Base-by-base conservation (phyloP, 1,140 invertebrate species). In the Heliconius himera region DNA sequence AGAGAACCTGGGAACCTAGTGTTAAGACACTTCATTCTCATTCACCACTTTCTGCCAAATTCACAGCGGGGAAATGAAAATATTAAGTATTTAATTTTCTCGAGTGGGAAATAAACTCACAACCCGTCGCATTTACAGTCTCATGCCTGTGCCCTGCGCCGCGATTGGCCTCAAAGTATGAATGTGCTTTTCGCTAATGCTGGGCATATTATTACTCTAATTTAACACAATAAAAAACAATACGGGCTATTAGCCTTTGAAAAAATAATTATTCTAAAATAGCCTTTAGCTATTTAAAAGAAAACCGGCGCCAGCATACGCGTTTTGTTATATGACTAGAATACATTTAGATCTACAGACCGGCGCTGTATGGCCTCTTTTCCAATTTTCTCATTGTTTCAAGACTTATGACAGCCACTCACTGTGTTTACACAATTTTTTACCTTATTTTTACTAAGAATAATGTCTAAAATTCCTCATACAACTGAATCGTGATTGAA, bases 351-450 rank as follows among this genome's bases (percentile, higher is more conserved):
- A 22, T 60, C 54, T 60, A 60, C 9, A 77, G 54, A 73, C 81
- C 41, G 29, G 70, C 78, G 56, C 20, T 51, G 60, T 73, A 70
- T 49, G 78, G 79, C 78, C 80, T 83, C 73, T 71, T 56, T 80
- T 49, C 81, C 72, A 84, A 79, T 85, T 83, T 85, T 83, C 74
- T 75, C 75, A 83, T 82, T 83, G 82, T 82, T 82, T 77, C 54
- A 16, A 76, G 76, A 66, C 41, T 49, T 41, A 51, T 51, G n/a
- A 60, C 29, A 13, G 41, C 36, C 18, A 1, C 18, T 29, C 13
- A 29, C 13, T 66, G 11, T 29, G 9, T 66, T 66, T 66, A 66
- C 9, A 66, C 60, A 66, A 66, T 16, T 66, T 66, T 66, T 22
- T 29, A 66, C 60, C 60, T 66, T 66, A 66, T 66, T 29, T 22